Base-by-base conservation (phyloP, 2,113 vertebrate species). In the Jacana jacana region DNA sequence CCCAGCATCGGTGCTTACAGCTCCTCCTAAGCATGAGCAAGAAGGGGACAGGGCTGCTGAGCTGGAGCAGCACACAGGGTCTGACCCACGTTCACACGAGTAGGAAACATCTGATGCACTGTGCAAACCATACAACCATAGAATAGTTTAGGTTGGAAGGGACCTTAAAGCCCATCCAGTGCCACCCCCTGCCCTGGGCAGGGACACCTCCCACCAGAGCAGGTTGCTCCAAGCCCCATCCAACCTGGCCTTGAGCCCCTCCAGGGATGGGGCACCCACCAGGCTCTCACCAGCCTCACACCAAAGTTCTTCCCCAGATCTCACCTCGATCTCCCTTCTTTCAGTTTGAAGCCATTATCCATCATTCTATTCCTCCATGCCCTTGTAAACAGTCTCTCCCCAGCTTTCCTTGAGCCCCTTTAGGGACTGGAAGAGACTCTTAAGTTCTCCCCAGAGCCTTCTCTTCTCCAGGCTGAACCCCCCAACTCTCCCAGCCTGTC, bases 51-150 rank as follows among this genome's bases (percentile, higher is more conserved):
- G 37, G 69, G 51, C 48, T 58, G 58, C 49, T 28, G 75, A 76
- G 30, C 37, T 1, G 0, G 33, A 20, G 49, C 69, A 64, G 49
- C 4, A 1, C 0, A 0, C 10, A 8, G 61, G 52, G 19, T 25
- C 48, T n/a, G 69, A 24, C 19, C n/a, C 9, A 3, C 2, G 3
- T 2, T 31, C 49, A 23, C 25, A 55, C 0, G 0, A 68, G 31
- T 3, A 27, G 51, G 27, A 20, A 14, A 5, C 46, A 13, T 18
- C 60, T 77, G 48, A 10, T 66, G 48, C 39, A 63, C 28, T 49
- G n/a, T 48, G 48, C 37, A 60, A 68, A 65, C 39, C 11, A 35
- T 9, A 27, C 13, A 51, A 51, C 27, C 24, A 27, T 8, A 51
- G 49, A 51, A 27, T 51, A 24, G 49, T 51, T 51, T 27, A 24